phyloP scores from a whole-genome alignment of 1,140 invertebrate genomes.

The Sycobia sp. region DNA sequence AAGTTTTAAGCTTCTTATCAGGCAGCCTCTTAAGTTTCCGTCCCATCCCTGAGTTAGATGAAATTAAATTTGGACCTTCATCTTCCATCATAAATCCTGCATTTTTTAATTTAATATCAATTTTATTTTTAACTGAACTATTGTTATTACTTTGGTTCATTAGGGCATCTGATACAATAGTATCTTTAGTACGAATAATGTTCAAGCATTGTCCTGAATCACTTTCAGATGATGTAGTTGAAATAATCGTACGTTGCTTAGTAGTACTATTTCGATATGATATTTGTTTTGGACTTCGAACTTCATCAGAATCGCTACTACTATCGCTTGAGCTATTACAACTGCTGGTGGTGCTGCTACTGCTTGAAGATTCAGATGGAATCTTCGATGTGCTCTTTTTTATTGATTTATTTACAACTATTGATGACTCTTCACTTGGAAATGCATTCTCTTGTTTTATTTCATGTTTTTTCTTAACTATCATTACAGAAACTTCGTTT shows the following conservation, averaged over 20 bases:
- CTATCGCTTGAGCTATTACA: slow-evolving; percentile 55
- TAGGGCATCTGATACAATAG: slow-evolving; percentile 22
- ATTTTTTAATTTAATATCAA: slow-evolving; percentile 30
- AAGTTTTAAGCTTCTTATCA: slow-evolving; percentile 86
- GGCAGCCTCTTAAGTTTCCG: slow-evolving; percentile 71
- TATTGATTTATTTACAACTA: slow-evolving; percentile 47
- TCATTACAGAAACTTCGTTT: slow-evolving; percentile 30
- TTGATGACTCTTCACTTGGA: slow-evolving; percentile 48
- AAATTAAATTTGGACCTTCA: slow-evolving; percentile 5
- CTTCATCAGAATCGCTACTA: slow-evolving; percentile 56
- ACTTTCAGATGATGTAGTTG: slow-evolving; percentile 55
- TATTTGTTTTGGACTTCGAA: slow-evolving; percentile 39
- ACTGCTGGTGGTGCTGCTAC: slow-evolving; percentile 50
- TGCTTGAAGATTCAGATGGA: slow-evolving; percentile 45
- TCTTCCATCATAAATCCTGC: slow-evolving; percentile 11
- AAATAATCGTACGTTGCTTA: slow-evolving; percentile 50
- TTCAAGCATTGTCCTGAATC: slow-evolving; percentile 38
- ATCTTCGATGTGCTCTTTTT: slow-evolving; percentile 38
- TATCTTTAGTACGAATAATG: neutral
- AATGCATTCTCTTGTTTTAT: slow-evolving; percentile 44
- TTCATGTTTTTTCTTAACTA: slow-evolving; percentile 53
- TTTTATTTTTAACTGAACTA: slow-evolving; percentile 30
- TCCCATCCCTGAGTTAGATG: slow-evolving; percentile 50
- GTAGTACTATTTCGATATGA: slow-evolving; percentile 22
- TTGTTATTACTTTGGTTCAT: slow-evolving; percentile 31